Base-by-base conservation (phyloP, 2,888 invertebrate species). In the Altica lythri region DNA sequence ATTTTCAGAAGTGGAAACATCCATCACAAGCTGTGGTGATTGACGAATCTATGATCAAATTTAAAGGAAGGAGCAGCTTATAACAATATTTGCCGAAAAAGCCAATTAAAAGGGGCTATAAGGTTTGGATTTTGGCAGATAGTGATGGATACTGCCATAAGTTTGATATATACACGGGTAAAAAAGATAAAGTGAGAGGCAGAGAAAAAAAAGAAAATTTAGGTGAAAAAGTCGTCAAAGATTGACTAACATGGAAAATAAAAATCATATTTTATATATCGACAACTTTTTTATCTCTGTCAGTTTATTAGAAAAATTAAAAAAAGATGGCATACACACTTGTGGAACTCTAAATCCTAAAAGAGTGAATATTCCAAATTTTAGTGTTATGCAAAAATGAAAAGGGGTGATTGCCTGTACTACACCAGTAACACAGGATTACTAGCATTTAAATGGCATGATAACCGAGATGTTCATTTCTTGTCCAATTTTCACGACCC, bases 201-300 rank as follows among this genome's bases (percentile, higher is more conserved):
- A 14, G 12, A 2, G 9, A 6, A 2, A 30, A 29, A 16, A 27
- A 47, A 16, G 13, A n/a, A n/a, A n/a, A 25, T 37, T 47, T 47
- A 22, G 47, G 37, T 25, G 34, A 6, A 10, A 34, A 66, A 22
- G 65, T 70, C 9, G 65, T 70, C 16, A 48, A 55, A 30, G 53
- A 65, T 61, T 62, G 10, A 25, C 53, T 38, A 43, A 44, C 19
- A 32, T 67, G 9, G 19, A 46, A 53, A 53, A 49, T 4, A 61
- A 64, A 48, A 51, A 59, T 30, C 64, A 66, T 54, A 57, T 40
- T 14, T 16, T 69, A n/a, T 69, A 59, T 43, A 65, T 70, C 55
- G 67, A 71, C 45, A 68, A 69, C 38, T 69, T 57, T 59, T 68
- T 70, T 60, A 61, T 57, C 6, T 59, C 55, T 27, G 55, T 66